Percentiles rank a stretch among this genome's conserved stretches.
These are phyloP conservation scores for Drepanosiphum platanoidis DNA, from an alignment of 2,888 invertebrate genomes.

Conservation along the genomic window DNA sequence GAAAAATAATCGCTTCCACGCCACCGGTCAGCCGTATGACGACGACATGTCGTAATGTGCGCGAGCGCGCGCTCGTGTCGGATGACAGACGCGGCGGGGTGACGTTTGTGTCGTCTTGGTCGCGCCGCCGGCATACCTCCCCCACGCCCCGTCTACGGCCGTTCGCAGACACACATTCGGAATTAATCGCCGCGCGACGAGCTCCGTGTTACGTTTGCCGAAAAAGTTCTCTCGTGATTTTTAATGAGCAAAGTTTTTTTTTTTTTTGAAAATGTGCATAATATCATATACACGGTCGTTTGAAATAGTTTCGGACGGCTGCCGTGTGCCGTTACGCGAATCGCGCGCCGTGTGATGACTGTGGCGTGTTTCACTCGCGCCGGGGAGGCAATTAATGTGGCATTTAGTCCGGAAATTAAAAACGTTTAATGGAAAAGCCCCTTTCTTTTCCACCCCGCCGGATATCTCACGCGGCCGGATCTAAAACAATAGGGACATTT, in stretches of 20 bases:
- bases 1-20: too few relatives aligned
- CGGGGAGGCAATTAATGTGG: slow-evolving; percentile 44
- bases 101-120: too few relatives aligned
- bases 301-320: background rate
- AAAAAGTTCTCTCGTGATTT: background rate
- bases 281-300: background rate
- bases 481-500: slow-evolving; percentile 47
- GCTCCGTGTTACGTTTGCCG: too few relatives aligned
- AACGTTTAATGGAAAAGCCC: slow-evolving; percentile 55
- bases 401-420: slow-evolving; percentile 62
- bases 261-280: too few relatives aligned
- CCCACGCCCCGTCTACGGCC: too few relatives aligned
- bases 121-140: too few relatives aligned
- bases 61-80: too few relatives aligned
- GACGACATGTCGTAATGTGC: too few relatives aligned
- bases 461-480: slow-evolving; percentile 32
- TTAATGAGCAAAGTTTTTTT: slow-evolving; percentile 43
- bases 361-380: background rate
- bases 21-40: too few relatives aligned
- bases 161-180: too few relatives aligned
- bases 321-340: background rate
- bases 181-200: too few relatives aligned
- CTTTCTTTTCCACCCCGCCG: slow-evolving; percentile 33
- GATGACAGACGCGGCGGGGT: too few relatives aligned
- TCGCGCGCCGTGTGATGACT: background rate